Evolutionary conservation across 2,888 invertebrate species (phyloP).

Genomic region (Oscheius onirici): DNA sequence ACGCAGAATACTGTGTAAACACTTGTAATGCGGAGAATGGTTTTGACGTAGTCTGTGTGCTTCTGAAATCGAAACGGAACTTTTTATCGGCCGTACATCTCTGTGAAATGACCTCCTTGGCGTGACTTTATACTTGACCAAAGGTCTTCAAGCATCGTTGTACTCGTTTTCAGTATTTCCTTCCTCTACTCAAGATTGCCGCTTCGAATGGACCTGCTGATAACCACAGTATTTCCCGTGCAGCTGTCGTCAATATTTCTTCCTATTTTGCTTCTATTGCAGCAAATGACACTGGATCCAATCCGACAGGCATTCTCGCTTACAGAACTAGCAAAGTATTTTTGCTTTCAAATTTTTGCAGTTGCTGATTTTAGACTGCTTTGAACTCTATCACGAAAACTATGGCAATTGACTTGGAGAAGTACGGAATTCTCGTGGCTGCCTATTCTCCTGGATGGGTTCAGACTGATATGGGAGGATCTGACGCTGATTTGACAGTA

Average conservation of each 20-base stretch:
- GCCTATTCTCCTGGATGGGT: conserved; percentile 31
- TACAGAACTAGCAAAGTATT: conserved; percentile 27
- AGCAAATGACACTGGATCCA: conserved; percentile 4
- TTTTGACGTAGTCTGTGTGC: no score
- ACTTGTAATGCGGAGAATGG: no score
- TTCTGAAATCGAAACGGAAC: no score
- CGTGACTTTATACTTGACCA: no score
- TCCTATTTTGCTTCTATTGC: conserved; percentile 14
- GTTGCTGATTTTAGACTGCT: conserved; percentile 6
- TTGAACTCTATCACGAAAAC: conserved; percentile 22
- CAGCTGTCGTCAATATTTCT: conserved; percentile 16
- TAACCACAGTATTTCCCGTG: conserved; percentile 5
- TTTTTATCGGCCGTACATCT: no score
- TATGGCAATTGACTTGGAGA: conserved; percentile 8
- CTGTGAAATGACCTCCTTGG: no score
- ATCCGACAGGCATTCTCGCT: conserved; percentile 17
- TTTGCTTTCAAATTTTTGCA: background rate
- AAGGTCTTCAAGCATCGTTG: no score
- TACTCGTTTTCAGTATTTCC: conserved; percentile 16
- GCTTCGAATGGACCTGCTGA: background rate
- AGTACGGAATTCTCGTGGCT: conserved; percentile 7
- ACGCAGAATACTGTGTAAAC: no score
- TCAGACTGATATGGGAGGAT: conserved; percentile 23
- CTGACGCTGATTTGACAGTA: conserved; percentile 14
- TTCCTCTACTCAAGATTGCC: conserved; percentile 11